phyloP scores from a whole-genome alignment of 2,797 vertebrate genomes.

The Euthynnus affinis region DNA sequence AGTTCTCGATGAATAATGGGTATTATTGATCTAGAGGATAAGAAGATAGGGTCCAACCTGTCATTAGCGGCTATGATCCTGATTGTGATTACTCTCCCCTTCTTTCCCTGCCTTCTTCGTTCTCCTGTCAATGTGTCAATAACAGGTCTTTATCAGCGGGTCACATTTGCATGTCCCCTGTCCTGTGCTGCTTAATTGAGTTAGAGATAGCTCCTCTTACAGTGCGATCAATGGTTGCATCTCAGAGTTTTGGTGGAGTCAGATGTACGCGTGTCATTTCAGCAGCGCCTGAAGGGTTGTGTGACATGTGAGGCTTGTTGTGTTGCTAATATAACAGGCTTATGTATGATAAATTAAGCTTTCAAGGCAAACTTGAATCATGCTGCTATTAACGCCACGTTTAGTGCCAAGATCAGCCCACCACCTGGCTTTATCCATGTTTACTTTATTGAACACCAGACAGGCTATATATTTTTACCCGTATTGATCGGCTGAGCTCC shows the following conservation, averaged over 20 bases:
- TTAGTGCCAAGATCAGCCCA: constrained; percentile 41
- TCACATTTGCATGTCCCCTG: constrained; percentile 68
- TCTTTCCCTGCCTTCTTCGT: constrained; percentile 23
- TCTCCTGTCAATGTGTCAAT: constrained; percentile 68
- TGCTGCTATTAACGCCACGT: constrained; percentile 14
- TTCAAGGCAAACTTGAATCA: constrained; percentile 26
- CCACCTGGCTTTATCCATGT: constrained; percentile 35
- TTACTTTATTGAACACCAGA: constrained; percentile 49
- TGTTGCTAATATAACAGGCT: neutral
- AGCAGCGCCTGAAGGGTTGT: neutral
- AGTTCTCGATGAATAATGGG: constrained; percentile 70
- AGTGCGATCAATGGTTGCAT: constrained; percentile 54
- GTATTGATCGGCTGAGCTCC: constrained; percentile 46
- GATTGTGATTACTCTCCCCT: constrained; percentile 53
- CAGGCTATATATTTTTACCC: constrained; percentile 46
- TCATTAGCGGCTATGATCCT: constrained; percentile 63
- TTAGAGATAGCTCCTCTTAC: constrained; percentile 65
- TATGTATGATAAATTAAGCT: constrained; percentile 27
- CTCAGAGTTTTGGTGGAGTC: constrained; percentile 23
- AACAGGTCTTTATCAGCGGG: constrained; percentile 65
- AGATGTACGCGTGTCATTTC: constrained; percentile 23
- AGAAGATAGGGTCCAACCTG: constrained; percentile 55
- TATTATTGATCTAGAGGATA: constrained; percentile 71
- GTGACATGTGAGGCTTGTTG: constrained; percentile 14
- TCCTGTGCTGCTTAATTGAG: constrained; percentile 65